Conservation (phyloP, 2,888 invertebrate genomes). For the Tryphoninae sp. region DNA sequence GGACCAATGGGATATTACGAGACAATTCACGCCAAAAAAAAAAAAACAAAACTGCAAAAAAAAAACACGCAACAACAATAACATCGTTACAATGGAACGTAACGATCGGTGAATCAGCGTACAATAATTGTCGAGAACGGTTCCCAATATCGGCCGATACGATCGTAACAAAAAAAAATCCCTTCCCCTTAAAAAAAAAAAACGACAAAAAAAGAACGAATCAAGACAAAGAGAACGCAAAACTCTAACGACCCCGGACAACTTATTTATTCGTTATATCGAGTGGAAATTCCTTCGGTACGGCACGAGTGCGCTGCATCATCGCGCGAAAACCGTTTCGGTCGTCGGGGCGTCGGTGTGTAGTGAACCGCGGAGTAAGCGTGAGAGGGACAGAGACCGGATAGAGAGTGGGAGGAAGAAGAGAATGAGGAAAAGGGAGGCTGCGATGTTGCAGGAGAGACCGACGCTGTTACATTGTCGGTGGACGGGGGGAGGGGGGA, state of each 20-base stretch:
- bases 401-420: not conserved
- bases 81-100: not conserved
- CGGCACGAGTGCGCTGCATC: not conserved
- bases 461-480: not conserved
- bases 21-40: not conserved
- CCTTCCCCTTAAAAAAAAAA: no score
- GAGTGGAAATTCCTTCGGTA: constrained; percentile 8
- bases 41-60: not conserved
- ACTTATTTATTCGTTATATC: constrained; percentile 39
- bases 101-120: not conserved
- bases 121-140: constrained; percentile 14
- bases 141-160: not conserved
- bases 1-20: not conserved
- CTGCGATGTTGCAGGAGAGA: constrained; percentile 40
- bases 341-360: constrained; percentile 27
- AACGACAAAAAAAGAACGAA: not conserved
- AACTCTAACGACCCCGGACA: constrained; percentile 23
- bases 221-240: constrained; percentile 3
- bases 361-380: not conserved
- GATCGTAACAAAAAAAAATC: not conserved
- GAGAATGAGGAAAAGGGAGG: constrained; percentile 27
- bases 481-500: not conserved
- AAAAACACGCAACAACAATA: no score
- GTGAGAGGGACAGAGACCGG: not conserved
- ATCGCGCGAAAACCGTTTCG: not conserved